phyloP scores from a whole-genome alignment of 1,140 invertebrate species.

The Harpegnathos saltator region DNA sequence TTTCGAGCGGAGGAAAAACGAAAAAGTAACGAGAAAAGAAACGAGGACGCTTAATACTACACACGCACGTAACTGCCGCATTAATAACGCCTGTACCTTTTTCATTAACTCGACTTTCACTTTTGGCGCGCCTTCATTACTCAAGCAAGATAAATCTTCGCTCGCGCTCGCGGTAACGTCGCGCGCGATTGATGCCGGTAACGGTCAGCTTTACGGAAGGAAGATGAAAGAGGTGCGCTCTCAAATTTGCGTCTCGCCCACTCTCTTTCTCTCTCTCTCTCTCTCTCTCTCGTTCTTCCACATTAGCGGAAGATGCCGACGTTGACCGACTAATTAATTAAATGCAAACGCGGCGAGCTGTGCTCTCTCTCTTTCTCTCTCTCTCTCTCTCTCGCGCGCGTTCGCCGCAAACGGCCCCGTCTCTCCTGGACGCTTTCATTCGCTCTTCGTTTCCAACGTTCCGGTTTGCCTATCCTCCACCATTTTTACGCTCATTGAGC shows the following conservation, averaged over 20 bases:
- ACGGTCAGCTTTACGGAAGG: conserved; percentile 23
- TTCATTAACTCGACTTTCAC: conserved; percentile 18
- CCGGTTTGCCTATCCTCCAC: neutral
- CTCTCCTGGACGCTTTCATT: neutral
- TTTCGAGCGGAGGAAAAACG: neutral
- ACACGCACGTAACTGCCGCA: neutral
- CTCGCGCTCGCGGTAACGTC: conserved; percentile 10
- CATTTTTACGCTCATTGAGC: conserved; percentile 19
- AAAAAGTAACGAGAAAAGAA: neutral
- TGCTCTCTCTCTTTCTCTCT: conserved; percentile 35
- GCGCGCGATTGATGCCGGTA: neutral
- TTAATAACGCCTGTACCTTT: conserved; percentile 16
- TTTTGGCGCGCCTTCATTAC: neutral
- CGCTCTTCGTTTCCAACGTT: neutral
- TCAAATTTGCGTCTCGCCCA: conserved; percentile 41
- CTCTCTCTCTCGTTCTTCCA: conserved; percentile 37
- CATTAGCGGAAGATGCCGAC: conserved; percentile 19
- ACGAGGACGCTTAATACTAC: conserved; percentile 1
- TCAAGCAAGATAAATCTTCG: conserved; percentile 48
- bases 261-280: neutral
- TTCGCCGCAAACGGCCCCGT: neutral
- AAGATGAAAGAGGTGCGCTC: conserved; percentile 62
- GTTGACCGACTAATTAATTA: conserved; percentile 72
- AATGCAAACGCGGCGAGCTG: conserved; percentile 67
- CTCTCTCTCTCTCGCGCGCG: conserved; percentile 22